phyloP scores from a whole-genome alignment of 2,888 invertebrate genomes.

The Sarcophaga variegata region DNA sequence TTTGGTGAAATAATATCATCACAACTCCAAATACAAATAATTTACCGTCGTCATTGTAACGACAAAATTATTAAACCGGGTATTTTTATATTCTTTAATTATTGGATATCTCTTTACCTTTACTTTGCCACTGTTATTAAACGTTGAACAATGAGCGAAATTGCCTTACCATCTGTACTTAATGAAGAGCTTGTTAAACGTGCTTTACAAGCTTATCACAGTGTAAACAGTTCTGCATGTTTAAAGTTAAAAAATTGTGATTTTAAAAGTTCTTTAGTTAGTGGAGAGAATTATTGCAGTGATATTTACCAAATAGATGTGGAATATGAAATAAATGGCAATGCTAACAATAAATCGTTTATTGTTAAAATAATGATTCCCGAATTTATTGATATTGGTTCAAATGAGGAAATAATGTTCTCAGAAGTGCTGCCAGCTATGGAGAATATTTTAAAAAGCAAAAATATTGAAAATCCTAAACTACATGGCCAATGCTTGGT shows the following conservation, averaged over 20 bases:
- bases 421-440: slow-evolving; percentile 73
- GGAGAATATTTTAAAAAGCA: slow-evolving; percentile 68
- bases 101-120: neutral
- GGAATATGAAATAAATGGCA: slow-evolving; percentile 58
- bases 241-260: slow-evolving; percentile 50
- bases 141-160: slow-evolving; percentile 33
- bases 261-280: slow-evolving; percentile 54
- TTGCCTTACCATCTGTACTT: slow-evolving; percentile 14
- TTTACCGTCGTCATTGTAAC: neutral
- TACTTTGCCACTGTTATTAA: neutral
- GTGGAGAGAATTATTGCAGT: slow-evolving; percentile 78
- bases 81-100: neutral
- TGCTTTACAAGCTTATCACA: slow-evolving; percentile 46
- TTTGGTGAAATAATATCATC: neutral
- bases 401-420: slow-evolving; percentile 74
- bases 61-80: neutral
- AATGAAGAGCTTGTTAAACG: slow-evolving; percentile 48
- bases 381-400: slow-evolving; percentile 72
- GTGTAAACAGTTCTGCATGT: slow-evolving; percentile 39
- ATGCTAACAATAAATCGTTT: slow-evolving; percentile 59
- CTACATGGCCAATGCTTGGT: slow-evolving; percentile 74
- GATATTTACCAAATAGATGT: slow-evolving; percentile 73
- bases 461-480: slow-evolving; percentile 60
- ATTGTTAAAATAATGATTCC: slow-evolving; percentile 75
- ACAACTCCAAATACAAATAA: neutral